phyloP scores from a whole-genome alignment of 2,888 invertebrate species.

The Nineta flava region DNA sequence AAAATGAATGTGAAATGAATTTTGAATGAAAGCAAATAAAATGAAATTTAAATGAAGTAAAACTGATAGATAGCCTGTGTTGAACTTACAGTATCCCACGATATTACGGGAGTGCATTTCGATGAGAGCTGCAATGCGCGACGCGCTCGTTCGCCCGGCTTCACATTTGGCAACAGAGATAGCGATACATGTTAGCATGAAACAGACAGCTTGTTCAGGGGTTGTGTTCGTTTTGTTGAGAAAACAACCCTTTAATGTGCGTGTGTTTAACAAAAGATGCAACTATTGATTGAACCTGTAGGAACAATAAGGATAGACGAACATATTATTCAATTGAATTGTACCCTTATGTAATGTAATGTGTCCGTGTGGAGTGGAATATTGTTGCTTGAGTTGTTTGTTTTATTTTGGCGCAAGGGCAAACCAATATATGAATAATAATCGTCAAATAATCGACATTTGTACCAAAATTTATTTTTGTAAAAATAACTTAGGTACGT shows the following conservation, averaged over 20 bases:
- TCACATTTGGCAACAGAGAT: not conserved
- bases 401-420: too few species aligned
- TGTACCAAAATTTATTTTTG: too few species aligned
- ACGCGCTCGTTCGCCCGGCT: slow-evolving; percentile 1
- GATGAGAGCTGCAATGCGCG: not conserved
- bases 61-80: not conserved
- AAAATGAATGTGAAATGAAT: not conserved
- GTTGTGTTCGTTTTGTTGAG: not conserved
- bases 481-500: too few species aligned
- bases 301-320: too few species aligned
- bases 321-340: too few species aligned
- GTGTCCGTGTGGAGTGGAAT: too few species aligned
- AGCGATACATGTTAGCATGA: not conserved
- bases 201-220: not conserved
- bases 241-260: not conserved
- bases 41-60: not conserved
- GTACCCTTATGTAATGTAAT: too few species aligned
- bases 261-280: not conserved
- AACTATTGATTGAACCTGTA: too few species aligned
- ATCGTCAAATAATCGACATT: too few species aligned
- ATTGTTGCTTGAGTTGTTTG: too few species aligned
- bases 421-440: too few species aligned
- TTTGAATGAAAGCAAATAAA: not conserved
- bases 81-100: slow-evolving; percentile 1
- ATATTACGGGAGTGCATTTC: slow-evolving; percentile 2